Evolutionary conservation across 2,797 vertebrate genomes (phyloP).

Genomic region (Furcifer pardalis): DNA sequence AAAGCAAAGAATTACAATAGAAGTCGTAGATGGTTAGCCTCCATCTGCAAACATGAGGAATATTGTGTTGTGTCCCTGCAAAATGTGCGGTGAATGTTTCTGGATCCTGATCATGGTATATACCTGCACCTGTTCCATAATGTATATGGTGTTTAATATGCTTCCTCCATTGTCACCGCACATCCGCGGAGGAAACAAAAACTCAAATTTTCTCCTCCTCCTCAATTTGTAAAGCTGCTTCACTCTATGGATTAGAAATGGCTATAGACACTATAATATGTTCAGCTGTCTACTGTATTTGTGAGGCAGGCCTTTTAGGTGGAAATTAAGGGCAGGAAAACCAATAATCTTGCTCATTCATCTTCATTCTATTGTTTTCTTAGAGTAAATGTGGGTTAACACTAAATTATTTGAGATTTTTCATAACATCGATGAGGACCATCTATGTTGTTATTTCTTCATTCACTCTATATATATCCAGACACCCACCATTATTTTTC

Average conservation of each 20-base stretch:
- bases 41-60: too few relatives aligned
- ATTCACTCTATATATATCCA: not conserved
- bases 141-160: not conserved
- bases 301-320: not conserved
- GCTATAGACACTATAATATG: not conserved
- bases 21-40: not conserved
- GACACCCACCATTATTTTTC: not conserved
- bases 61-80: too few relatives aligned
- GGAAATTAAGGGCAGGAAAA: not conserved
- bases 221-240: not conserved
- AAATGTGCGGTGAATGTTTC: not conserved
- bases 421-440: not conserved
- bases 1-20: too few relatives aligned
- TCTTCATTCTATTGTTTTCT: not conserved
- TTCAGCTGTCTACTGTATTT: too few relatives aligned
- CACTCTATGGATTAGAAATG: not conserved
- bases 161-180: not conserved
- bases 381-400: not conserved
- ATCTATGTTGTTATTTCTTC: not conserved
- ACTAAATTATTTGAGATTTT: not conserved
- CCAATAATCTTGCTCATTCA: too few relatives aligned
- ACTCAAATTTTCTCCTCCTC: not conserved
- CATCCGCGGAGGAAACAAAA: not conserved
- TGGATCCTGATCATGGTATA: not conserved
- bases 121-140: not conserved